Percentiles rank a stretch among this genome's conserved stretches.
Evolutionary conservation across 2,888 invertebrate species (phyloP).

Genomic region (Syrphus vitripennis): DNA sequence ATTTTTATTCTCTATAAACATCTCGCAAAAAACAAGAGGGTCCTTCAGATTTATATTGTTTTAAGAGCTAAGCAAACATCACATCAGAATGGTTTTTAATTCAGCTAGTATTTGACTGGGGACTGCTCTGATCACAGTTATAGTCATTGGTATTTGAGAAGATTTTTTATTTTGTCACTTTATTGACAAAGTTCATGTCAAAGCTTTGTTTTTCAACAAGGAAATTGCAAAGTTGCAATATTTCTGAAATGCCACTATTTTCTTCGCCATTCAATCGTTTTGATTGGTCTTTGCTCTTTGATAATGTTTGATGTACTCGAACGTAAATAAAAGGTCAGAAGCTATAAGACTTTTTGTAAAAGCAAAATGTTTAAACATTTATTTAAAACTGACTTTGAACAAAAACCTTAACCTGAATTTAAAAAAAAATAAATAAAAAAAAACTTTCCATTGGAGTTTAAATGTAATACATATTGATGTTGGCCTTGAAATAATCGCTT

Average conservation of each 20-base stretch:
- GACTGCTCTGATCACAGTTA: background rate
- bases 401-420: background rate
- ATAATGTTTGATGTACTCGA: no score
- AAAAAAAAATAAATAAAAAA: no score
- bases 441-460: background rate
- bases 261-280: background rate
- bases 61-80: constrained; percentile 47
- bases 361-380: no score
- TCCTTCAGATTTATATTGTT: constrained; percentile 36
- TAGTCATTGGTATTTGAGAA: constrained; percentile 37
- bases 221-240: background rate
- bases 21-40: background rate
- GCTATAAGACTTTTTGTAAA: no score
- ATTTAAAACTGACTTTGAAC: no score
- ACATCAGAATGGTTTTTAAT: constrained; percentile 24
- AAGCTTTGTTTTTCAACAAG: background rate
- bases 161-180: background rate
- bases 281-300: background rate
- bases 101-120: background rate
- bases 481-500: background rate
- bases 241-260: no score
- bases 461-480: background rate
- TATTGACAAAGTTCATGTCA: background rate
- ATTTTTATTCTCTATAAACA: background rate
- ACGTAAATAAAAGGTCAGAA: no score